Conservation (phyloP, 2,797 vertebrate genomes). For the Periophthalmus magnuspinnatus region DNA sequence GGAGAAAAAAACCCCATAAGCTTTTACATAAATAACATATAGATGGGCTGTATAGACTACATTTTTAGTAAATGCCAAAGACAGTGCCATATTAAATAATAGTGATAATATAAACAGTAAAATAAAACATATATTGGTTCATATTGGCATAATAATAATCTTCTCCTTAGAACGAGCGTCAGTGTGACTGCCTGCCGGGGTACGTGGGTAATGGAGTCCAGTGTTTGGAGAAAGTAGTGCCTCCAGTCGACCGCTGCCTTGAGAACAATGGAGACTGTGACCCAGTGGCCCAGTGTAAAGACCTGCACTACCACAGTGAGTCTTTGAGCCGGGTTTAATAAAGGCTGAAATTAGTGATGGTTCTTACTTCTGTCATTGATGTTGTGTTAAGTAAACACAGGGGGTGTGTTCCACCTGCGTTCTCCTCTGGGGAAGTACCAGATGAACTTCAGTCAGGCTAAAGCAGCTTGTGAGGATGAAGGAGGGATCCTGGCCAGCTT, state of each 20-base stretch:
- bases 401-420: conserved; percentile 89
- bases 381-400: conserved; percentile 81
- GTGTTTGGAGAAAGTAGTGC: conserved; percentile 82
- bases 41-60: too few species aligned
- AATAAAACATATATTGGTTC: neutral
- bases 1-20: too few species aligned
- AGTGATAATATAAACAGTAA: neutral
- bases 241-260: conserved; percentile 87
- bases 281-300: conserved; percentile 82
- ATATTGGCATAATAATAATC: conserved; percentile 1
- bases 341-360: neutral
- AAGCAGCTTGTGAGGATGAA: conserved; percentile 79
- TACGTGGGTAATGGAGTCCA: conserved; percentile 90
- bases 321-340: neutral
- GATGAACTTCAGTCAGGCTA: conserved; percentile 85
- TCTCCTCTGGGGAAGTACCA: conserved; percentile 81
- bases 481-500: conserved; percentile 83
- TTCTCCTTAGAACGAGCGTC: conserved; percentile 80
- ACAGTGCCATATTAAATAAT: neutral
- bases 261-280: conserved; percentile 85
- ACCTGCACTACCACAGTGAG: conserved; percentile 88
- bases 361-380: neutral
- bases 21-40: too few species aligned
- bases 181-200: conserved; percentile 84
- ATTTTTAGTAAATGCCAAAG: too few species aligned